These are phyloP conservation scores for Hydrochoerus hydrochaeris DNA, from an alignment of 2,113 vertebrate genomes.

Conservation along the genomic window DNA sequence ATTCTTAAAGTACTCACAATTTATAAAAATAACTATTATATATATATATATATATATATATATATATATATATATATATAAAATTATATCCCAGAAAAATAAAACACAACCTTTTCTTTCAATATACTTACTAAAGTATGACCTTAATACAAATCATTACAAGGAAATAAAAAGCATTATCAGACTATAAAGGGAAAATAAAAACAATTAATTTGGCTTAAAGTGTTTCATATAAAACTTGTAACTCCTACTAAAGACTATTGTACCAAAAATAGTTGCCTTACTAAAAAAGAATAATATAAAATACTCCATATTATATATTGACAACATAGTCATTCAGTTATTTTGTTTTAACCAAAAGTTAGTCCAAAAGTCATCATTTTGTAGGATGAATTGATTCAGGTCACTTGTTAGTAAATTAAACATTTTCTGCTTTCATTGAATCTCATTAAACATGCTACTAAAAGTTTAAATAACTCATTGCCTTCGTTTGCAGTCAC, in stretches of 20 bases:
- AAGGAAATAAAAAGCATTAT: background rate
- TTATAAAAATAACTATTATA: background rate
- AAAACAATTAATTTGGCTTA: background rate
- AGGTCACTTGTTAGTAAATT: slow-evolving; percentile 72
- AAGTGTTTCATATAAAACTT: background rate
- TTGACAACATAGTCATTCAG: background rate
- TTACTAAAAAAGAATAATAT: slow-evolving; percentile 45
- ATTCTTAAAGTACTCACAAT: background rate
- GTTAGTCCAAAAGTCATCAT: background rate
- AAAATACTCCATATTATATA: slow-evolving; percentile 2
- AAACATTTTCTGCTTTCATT: slow-evolving; percentile 65
- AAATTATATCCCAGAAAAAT: background rate
- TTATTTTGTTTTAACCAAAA: slow-evolving; percentile 58
- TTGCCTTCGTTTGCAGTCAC: slow-evolving; percentile 61
- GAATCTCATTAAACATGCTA: slow-evolving; percentile 67
- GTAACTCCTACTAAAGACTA: background rate
- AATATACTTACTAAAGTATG: background rate
- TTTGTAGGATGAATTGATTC: slow-evolving; percentile 68
- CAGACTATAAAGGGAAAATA: background rate
- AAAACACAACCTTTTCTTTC: background rate
- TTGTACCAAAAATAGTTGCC: background rate
- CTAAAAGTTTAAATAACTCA: slow-evolving; percentile 74
- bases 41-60: background rate
- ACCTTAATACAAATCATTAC: background rate
- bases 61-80: background rate